Base-by-base conservation (phyloP, 2,888 invertebrate genomes). In the Abrostola tripartita region DNA sequence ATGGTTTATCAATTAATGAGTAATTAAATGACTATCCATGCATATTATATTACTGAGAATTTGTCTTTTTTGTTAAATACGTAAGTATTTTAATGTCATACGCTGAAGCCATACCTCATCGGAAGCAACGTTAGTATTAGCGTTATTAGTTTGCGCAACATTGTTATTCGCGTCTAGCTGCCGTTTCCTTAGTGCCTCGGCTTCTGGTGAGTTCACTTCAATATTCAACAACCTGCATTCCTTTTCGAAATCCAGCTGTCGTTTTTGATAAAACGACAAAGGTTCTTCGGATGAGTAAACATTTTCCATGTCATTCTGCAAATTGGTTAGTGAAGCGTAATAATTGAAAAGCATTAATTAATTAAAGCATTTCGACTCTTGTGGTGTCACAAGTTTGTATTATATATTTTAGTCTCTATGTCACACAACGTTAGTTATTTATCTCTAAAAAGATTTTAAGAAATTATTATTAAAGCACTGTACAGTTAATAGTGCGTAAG, bases 211-310 rank as follows among this genome's bases (percentile, higher is more conserved):
- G 71, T 92, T 86, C 58, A 90, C 81, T 67, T 91, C 93, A 76
- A 94, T 91, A 61, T 91, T 85, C 67, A 93, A 83, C 77, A 93
- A 91, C 88, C 90, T 92, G 90, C 94, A 94, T 79, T 95, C 90
- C 76, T 92, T 94, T 73, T 92, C 90, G 70, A 94, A 93, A 67
- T 95, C 95, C 41, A 91, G 84, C 71, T 94, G 93, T 71, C 91
- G 88, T 72, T 93, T 94, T 83, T 93, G 92, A 76, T 91, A 95
- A 79, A 90, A 94, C 2, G 95, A 95, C 62, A 94, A 71, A 12
- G 95, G 94, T 76, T 94, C 95, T 66, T 92, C 93, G 38, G 90
- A 87, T 61, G 81, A 53, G 56, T 84, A 85, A 49, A 84, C 67
- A 36, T 91, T 89, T 81, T 93, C 91, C 67, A 87, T 66, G 14